These are phyloP conservation scores for Takifugu flavidus DNA, from an alignment of 2,113 vertebrate species.

Conservation along the genomic window DNA sequence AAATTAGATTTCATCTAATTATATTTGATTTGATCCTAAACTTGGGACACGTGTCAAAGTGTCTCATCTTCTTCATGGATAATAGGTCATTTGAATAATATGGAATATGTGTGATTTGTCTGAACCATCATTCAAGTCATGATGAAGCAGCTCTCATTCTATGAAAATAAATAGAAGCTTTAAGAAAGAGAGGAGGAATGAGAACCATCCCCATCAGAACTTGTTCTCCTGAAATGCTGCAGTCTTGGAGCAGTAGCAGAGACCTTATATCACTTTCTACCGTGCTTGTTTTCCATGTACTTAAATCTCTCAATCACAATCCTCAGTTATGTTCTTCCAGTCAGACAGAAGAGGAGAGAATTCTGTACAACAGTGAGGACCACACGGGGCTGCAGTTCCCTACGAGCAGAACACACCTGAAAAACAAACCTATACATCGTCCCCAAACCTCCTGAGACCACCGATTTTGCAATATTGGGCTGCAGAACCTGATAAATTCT, in stretches of 20 bases:
- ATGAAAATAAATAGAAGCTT: no score
- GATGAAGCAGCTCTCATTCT: no score
- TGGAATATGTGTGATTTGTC: no score
- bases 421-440: conserved; percentile 19
- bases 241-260: no score
- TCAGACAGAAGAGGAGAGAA: not conserved
- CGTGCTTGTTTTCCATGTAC: no score
- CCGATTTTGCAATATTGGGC: conserved; percentile 3
- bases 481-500: conserved; percentile 18
- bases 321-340: no score
- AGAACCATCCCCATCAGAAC: no score
- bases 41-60: conserved; percentile 6
- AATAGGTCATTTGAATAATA: conserved; percentile 2
- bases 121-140: no score
- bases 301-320: no score
- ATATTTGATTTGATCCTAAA: conserved; percentile 12
- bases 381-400: conserved; percentile 16
- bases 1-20: conserved; percentile 2
- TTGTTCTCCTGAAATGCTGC: no score
- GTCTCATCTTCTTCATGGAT: conserved; percentile 5
- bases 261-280: no score
- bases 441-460: conserved; percentile 4
- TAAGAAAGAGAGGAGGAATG: no score
- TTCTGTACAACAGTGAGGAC: conserved; percentile 11
- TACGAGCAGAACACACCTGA: not conserved